phyloP scores from a whole-genome alignment of 2,888 invertebrate species.

The Halictus ligatus region DNA sequence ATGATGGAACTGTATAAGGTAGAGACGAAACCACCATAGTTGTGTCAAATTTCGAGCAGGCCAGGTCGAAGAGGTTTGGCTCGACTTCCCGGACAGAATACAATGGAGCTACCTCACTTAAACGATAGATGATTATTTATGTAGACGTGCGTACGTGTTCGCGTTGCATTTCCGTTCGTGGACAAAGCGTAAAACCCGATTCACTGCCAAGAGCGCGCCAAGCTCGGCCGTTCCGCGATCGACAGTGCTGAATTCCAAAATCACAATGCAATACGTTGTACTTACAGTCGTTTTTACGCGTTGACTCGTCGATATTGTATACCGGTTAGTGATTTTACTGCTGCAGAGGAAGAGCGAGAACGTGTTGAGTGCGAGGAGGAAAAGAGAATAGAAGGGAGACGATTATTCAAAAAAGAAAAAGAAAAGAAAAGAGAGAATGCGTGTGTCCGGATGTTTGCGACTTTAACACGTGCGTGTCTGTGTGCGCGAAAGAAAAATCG shows the following conservation, averaged over 20 bases:
- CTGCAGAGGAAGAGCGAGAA: constrained; percentile 33
- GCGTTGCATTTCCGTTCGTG: constrained; percentile 12
- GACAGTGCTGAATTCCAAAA: constrained; percentile 81
- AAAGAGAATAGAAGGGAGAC: constrained; percentile 2
- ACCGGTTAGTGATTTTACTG: constrained; percentile 72
- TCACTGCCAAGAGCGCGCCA: constrained; percentile 72
- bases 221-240: constrained; percentile 74
- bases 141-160: constrained; percentile 10
- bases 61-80: background rate
- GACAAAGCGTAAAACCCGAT: constrained; percentile 40
- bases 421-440: background rate
- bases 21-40: background rate
- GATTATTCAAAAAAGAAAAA: background rate
- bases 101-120: constrained; percentile 66
- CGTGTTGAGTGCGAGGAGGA: background rate
- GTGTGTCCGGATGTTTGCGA: background rate
- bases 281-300: constrained; percentile 79
- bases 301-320: constrained; percentile 69
- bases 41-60: background rate
- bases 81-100: background rate
- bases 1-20: background rate
- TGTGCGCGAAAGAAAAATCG: constrained; percentile 20
- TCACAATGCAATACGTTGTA: constrained; percentile 83
- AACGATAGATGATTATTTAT: constrained; percentile 39
- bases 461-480: constrained; percentile 14